phyloP scores from a whole-genome alignment of 2,888 invertebrate species.

The Horisme vitalbata region DNA sequence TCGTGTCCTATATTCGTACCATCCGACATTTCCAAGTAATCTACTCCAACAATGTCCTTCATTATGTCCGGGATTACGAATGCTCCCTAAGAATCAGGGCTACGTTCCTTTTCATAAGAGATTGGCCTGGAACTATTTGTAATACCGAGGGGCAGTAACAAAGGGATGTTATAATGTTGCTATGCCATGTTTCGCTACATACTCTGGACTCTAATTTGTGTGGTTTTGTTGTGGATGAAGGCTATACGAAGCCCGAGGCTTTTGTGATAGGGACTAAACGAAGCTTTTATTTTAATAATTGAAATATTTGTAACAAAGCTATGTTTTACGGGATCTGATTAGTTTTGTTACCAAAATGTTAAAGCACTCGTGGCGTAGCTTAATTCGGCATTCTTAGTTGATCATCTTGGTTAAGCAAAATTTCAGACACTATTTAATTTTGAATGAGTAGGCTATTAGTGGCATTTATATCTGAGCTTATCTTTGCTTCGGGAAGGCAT shows the following conservation, averaged over 20 bases:
- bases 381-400: no score
- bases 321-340: no score
- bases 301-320: no score
- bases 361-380: no score
- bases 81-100: constrained; percentile 45
- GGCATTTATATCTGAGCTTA: no score
- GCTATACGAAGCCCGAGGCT: background rate
- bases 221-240: constrained; percentile 11
- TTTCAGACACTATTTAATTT: no score
- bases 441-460: no score
- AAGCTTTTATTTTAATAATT: no score
- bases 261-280: background rate
- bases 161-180: constrained; percentile 41
- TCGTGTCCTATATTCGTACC: background rate
- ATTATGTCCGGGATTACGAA: constrained; percentile 46
- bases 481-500: no score
- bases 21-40: constrained; percentile 10
- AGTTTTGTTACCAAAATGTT: no score
- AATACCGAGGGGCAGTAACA: constrained; percentile 53
- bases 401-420: no score
- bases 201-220: constrained; percentile 23
- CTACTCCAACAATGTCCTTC: constrained; percentile 16
- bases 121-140: constrained; percentile 41
- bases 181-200: constrained; percentile 21
- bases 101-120: constrained; percentile 56